Evolutionary conservation across 2,888 invertebrate genomes (phyloP), one percentile per base, ranked within the genome.

Genomic region (Pristionchus fissidentatus): DNA sequence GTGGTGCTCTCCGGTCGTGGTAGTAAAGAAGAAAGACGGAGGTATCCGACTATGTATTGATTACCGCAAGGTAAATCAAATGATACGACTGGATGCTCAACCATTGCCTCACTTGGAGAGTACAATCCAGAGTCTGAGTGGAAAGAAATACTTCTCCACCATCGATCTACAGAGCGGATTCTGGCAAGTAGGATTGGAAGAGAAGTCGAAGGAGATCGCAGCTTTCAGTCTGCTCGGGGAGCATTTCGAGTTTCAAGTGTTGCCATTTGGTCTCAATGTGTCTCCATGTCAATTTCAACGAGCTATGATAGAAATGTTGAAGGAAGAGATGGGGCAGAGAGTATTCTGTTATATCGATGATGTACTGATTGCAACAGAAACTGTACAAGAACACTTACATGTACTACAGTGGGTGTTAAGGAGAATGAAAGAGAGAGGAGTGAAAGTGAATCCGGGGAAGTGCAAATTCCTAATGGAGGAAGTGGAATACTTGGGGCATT

Each of bases 201-300:
- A 87, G 55, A 83, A 85, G 0, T 81, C 85, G 1, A 85, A 84
- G 29, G 83, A 83, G 10, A 88, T 88, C 52, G 87, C 90, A 4
- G 89, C 90, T 10, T 90, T 91, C 66, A 46, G 86, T 0, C 84
- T 86, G 0, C 46, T 84, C 3, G 66, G 46, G 8, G 87, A 90
- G 3, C 86, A 86, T 26, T 92, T 81, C 52, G 84, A 91, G 73
- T 91, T 85, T 79, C 79, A 84, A 15, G 87, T 88, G 1, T 84
- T 91, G 80, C 88, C 89, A 0, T 90, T 90, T 75, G 90, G 90
- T 2, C 77, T 92, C 19, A 79, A 85, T 0, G 88, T 85, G 10
- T 86, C 87, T 35, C 89, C 89, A 1, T 88, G 90, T 0, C 86
- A 87, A 1, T 92, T 91, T 70, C 88, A 91, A 83, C 66, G 88